Conservation (phyloP, 2,888 invertebrate species). For the Lapara coniferarum region DNA sequence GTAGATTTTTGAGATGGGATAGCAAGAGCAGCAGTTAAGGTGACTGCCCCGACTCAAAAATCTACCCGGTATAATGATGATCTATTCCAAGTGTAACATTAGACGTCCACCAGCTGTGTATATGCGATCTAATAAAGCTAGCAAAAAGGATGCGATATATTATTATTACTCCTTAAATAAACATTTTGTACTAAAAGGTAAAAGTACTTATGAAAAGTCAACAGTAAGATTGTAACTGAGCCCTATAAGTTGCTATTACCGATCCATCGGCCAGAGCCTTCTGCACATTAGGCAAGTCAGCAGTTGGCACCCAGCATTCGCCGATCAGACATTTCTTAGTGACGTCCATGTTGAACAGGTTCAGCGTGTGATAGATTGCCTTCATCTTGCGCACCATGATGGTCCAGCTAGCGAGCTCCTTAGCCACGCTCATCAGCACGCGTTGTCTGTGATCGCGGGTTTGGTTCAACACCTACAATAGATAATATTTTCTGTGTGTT, state of each 20-base stretch:
- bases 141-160: no score
- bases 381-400: slow-evolving; percentile 96
- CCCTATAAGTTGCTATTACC: slow-evolving; percentile 64
- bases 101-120: no score
- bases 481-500: background rate
- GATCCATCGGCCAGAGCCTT: slow-evolving; percentile 91
- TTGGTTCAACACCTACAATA: slow-evolving; percentile 90
- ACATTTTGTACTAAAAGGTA: no score
- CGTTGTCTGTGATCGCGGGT: slow-evolving; percentile 96
- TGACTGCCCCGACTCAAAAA: no score
- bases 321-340: slow-evolving; percentile 94
- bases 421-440: slow-evolving; percentile 93
- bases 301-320: slow-evolving; percentile 92
- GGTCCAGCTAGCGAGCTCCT: slow-evolving; percentile 94
- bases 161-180: no score
- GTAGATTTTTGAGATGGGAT: no score
- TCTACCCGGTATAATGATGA: background rate
- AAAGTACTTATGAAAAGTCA: no score
- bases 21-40: no score
- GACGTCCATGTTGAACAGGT: slow-evolving; percentile 94
- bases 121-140: no score
- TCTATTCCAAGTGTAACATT: background rate
- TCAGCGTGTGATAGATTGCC: slow-evolving; percentile 95
- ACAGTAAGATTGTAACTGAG: no score
- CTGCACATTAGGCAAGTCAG: slow-evolving; percentile 89